phyloP scores from a whole-genome alignment of 2,888 invertebrate genomes.

The Phania funesta region DNA sequence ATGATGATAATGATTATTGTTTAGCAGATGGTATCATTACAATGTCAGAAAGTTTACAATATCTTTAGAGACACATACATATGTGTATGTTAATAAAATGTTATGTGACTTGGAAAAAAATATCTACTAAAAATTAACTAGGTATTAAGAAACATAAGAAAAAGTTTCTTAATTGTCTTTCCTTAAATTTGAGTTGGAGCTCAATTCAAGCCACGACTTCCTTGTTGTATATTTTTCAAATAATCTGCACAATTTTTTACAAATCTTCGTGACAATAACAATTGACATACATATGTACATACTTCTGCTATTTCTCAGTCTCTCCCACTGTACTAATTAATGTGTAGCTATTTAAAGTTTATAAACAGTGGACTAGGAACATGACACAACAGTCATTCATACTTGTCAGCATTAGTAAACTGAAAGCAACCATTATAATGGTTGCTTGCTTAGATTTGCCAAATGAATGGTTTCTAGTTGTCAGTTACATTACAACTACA shows the following conservation, averaged over 20 bases:
- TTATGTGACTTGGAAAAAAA: not conserved
- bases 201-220: not conserved
- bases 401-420: constrained; percentile 36
- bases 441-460: constrained; percentile 17
- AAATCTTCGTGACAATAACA: not conserved
- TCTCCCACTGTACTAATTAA: not conserved
- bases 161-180: not conserved
- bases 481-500: not conserved
- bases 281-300: not conserved
- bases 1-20: not conserved
- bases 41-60: too few relatives aligned
- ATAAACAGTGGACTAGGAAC: too few relatives aligned
- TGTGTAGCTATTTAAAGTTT: not conserved
- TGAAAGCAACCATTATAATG: constrained; percentile 43
- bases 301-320: not conserved
- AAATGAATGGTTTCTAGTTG: not conserved
- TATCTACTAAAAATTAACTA: not conserved
- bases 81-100: too few relatives aligned
- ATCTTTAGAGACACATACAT: too few relatives aligned
- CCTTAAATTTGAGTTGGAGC: not conserved
- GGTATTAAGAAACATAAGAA: not conserved
- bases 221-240: not conserved
- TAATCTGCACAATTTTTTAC: too few relatives aligned
- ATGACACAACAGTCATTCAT: not conserved
- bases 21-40: not conserved